A percentile compares a stretch with the other conserved stretches of the same genome.
Conservation (phyloP, 2,113 vertebrate genomes). For the Pelobates fuscus region DNA sequence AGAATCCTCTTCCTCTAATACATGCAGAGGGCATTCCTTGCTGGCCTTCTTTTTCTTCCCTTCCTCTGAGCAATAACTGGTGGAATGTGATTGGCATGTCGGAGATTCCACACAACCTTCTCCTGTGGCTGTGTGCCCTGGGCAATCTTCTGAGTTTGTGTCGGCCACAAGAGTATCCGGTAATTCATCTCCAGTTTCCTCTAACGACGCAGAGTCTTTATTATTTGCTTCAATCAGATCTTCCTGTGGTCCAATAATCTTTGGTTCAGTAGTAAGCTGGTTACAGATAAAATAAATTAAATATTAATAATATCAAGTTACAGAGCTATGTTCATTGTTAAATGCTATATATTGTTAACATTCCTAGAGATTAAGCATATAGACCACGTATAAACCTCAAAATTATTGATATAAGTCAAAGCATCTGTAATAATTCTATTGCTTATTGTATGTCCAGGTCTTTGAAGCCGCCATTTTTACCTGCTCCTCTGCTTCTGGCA, state of each 20-base stretch:
- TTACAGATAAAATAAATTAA: not conserved
- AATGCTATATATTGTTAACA: too few relatives aligned
- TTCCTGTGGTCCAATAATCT: not conserved
- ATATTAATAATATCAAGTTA: not conserved
- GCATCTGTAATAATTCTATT: too few relatives aligned
- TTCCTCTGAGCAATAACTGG: constrained; percentile 56
- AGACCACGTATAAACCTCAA: too few relatives aligned
- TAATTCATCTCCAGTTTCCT: not conserved
- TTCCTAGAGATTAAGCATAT: too few relatives aligned
- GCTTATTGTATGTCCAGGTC: too few relatives aligned
- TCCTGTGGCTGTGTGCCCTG: not conserved
- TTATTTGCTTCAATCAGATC: constrained; percentile 40
- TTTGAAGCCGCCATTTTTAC: too few relatives aligned
- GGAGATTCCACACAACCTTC: not conserved
- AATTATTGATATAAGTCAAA: too few relatives aligned
- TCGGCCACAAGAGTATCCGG: not conserved
- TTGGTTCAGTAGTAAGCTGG: not conserved
- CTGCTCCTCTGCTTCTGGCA: not conserved
- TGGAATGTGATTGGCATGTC: not conserved
- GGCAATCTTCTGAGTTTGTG: not conserved
- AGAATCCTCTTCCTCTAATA: not conserved
- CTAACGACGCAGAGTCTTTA: constrained; percentile 4
- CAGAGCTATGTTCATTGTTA: too few relatives aligned
- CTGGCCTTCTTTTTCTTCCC: constrained; percentile 48
- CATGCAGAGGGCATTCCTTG: constrained; percentile 53